These are phyloP conservation scores for Archips xylosteana DNA, from an alignment of 2,888 invertebrate species.

Conservation along the genomic window DNA sequence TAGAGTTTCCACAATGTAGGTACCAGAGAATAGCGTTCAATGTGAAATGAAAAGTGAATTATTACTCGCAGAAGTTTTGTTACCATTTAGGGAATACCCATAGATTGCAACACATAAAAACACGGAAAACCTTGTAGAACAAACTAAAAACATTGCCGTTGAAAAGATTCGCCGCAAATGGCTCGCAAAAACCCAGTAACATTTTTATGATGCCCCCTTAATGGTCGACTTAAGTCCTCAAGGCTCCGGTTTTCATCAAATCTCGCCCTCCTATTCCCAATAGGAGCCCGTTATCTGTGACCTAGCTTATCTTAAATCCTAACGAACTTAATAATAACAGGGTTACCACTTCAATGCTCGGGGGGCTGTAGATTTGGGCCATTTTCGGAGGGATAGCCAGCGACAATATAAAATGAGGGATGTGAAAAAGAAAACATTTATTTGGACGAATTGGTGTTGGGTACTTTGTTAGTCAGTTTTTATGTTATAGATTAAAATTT, in stretches of 20 bases:
- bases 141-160: neutral
- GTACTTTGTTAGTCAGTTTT: too few species aligned
- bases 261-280: slow-evolving; percentile 17
- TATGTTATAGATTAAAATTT: too few species aligned
- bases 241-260: slow-evolving; percentile 7
- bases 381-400: neutral
- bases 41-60: too few species aligned
- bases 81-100: too few species aligned
- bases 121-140: neutral
- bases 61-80: too few species aligned
- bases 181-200: slow-evolving; percentile 3
- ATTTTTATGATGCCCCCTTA: slow-evolving; percentile 18
- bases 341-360: neutral
- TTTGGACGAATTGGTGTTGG: too few species aligned
- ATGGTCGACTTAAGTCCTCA: slow-evolving; percentile 9
- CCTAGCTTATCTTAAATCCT: slow-evolving; percentile 31
- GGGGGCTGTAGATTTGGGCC: neutral
- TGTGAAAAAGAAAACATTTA: neutral
- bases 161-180: slow-evolving; percentile 13
- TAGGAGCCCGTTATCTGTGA: slow-evolving; percentile 21
- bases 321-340: slow-evolving; percentile 36
- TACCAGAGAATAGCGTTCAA: too few species aligned
- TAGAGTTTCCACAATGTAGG: too few species aligned
- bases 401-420: slow-evolving; percentile 6
- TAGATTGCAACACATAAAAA: neutral